Base-by-base conservation (phyloP, 2,888 invertebrate species). In the Parapristionchus giblindavisi region DNA sequence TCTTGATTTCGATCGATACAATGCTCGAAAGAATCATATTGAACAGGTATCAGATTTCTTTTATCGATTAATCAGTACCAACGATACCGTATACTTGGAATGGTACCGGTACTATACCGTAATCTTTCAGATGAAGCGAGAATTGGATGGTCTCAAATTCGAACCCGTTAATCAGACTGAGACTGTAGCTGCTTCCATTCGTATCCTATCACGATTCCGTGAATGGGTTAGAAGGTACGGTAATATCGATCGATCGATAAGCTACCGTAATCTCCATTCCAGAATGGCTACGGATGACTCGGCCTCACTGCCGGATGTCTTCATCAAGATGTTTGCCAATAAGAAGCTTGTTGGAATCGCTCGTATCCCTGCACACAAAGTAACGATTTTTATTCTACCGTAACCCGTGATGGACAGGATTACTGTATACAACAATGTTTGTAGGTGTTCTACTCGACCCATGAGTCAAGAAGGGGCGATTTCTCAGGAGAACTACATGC, bases 311-410 rank as follows among this genome's bases (percentile, higher is more conserved):
- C 86, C 86, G 11, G 81, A 81, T 17, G 76, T 85, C 27, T 52
- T 82, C 29, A 77, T 86, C 60, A 81, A 82, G 71, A 84, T 86
- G 84, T 75, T 81, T 43, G 84, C 83, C 4, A 78, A 79, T 43
- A 78, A 78, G 21, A 78, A 81, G 54, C 68, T 85, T n/a, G 82
- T 85, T 36, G 86, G 83, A 8, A 80, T 80, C 54, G 81, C 84
- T 0, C 78, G 81, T 52, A 80, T 85, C 77, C 81, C 84, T 3
- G 66, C 81, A n/a, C 56, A 75, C 2, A 81, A 81, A 70, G 79
- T 63, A 63, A 11, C 17, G 17, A 11, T 14, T 36, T 8, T 17
- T 61, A 38, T 14, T 4, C 24, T 61, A 61, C 17, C 61, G 61
- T 6, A 11, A 27, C 11, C 24, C 43, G 11, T 6, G 14, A n/a